Base-by-base conservation (phyloP, 2,113 vertebrate genomes). In the Lasiurus cinereus region DNA sequence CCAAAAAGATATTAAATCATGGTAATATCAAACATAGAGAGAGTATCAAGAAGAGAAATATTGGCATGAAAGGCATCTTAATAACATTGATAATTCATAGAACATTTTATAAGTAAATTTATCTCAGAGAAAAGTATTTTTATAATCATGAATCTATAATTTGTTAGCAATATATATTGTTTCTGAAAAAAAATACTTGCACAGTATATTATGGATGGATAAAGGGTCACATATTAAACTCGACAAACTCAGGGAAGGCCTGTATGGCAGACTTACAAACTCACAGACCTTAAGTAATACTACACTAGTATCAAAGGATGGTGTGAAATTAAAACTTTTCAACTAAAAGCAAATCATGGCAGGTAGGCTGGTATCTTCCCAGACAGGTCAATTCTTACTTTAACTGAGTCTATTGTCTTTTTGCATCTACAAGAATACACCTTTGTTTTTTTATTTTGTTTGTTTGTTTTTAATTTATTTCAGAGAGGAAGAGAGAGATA, bases 101-200 rank as follows among this genome's bases (percentile, higher is more conserved):
- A 92, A 86, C 1, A 95, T 78, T 82, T 82, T 46, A 59, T 15
- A 91, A 83, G 50, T 54, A 88, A 85, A 10, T 64, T 67, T 54
- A 67, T 67, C 27, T 46, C 52, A 84, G 64, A 82, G 70, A 67
- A 91, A 95, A 95, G 50, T 69, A 21, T 52, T 67, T n/a, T 24
- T 52, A 50, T 10, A 72, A 33, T 83, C 7, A 27, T 52, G 8
- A 27, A 33, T 59, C 67, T 78, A 3, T 77, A 89, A 91, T 15
- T 22, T 8, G 15, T 92, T 91, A 46, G 18, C 67, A 33, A 46
- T 70, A 70, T 43, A 62, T 67, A 79, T 36, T 43, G 3, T 62
- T 83, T 39, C 36, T 82, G n/a, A 70, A 85, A 66, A 85, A 66
- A 67, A n/a, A 29, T 39, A 18, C 72, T 54, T 80, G 18, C 52